Evolutionary conservation across 2,113 vertebrate genomes (phyloP), one percentile per base, ranked within the genome.

Genomic region (Desmodus rotundus): DNA sequence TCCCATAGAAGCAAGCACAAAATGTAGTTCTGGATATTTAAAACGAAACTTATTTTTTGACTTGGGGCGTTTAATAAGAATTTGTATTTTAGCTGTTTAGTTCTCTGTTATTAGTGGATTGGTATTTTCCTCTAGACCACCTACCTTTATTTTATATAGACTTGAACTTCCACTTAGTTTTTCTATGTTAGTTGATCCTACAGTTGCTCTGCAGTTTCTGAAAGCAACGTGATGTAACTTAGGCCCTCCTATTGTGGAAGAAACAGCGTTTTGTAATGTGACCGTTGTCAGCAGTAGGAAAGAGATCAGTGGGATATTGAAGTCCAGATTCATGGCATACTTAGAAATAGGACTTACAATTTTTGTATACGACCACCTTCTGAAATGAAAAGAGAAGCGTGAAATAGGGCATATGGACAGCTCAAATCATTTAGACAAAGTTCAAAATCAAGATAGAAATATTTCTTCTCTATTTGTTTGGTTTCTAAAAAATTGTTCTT

Each of bases 191-290:
- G 81, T 95, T 96, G 72, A 61, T 87, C 61, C 67, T 77, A 73
- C 33, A 90, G 67, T 76, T 87, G 36, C 76, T 54, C 85, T 77
- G 36, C 28, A 73, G 45, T 94, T 95, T 96, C 85, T 90, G 19
- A 80, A 97, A 89, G 78, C 70, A 81, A 72, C 8, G 1, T 1
- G 20, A 68, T 54, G 14, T 26, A 89, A 72, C 74, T 89, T 91
- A 89, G 22, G 28, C 45, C 90, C 80, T 93, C 96, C 91, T 94
- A 16, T 81, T 61, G 43, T 81, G 70, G 54, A 28, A 90, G 70
- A 94, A 95, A 94, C 80, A 81, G 70, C 74, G 95, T 92, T 96
- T 89, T 96, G 52, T 88, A 61, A 89, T 87, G 81, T 73, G 87
- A 87, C 76, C 61, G 22, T 89, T 93, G 87, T 83, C 10, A 78